Evolutionary conservation across 2,888 invertebrate genomes (phyloP), one percentile per base, ranked within the genome.

Genomic region (Nomada goodeniana): DNA sequence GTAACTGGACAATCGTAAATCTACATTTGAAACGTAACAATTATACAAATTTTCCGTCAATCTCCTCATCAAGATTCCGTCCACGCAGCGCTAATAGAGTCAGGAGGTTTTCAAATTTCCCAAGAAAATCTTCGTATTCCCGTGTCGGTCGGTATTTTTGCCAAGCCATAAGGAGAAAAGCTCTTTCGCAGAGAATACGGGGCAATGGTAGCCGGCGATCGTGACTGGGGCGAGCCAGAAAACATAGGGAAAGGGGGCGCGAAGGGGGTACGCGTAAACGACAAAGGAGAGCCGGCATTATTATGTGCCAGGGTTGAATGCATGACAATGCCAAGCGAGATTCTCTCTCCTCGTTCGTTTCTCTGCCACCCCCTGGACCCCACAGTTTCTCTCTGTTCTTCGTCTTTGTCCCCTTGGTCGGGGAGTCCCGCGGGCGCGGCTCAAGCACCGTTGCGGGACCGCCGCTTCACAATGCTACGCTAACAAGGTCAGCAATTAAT

Each of bases 401-500:
- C 79, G 81, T 74, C 87, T 81, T 70, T 85, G 74, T 85, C 78
- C 77, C 72, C 68, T 59, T 70, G 74, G 76, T 72, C 72, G 76
- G 23, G 72, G 59, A 65, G 79, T 84, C 84, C 82, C 89, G 85
- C 77, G 88, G 89, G 89, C 82, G 71, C 75, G 73, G 89, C 85
- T 84, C 88, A 85, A 89, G 89, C 86, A 88, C 80, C 87, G 86
- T 86, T 84, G 65, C 85, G 89, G 90, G 90, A 90, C 89, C 86
- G 74, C 83, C 85, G 89, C 36, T 86, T 80, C 84, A 91, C 91
- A 91, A 91, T 91, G 84, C 89, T 65, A 73, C 86, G 86, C 90
- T 91, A 91, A 91, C 91, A 91, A 91, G 90, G 90, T 91, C 90
- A 90, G 89, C 90, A 90, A 91, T 90, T 91, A 90, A 91, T 91